Conservation (phyloP, 1,140 invertebrate species). For the Leptoteleia sp. region DNA sequence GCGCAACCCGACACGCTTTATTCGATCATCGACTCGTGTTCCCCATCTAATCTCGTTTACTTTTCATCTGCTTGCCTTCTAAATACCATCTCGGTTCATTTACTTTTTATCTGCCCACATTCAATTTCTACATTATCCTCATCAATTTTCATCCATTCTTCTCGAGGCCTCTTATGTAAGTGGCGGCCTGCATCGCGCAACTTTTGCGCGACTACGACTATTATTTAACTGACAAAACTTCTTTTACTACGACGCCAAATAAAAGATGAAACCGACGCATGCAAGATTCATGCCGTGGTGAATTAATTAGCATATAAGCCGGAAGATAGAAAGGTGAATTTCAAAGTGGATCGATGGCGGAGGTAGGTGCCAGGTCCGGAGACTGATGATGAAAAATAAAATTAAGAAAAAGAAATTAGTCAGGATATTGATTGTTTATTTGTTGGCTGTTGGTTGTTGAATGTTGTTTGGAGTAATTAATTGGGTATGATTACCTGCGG, state of each 20-base stretch:
- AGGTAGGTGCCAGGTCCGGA: too few relatives aligned
- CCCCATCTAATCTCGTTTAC: constrained; percentile 44
- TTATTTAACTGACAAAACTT: constrained; percentile 32
- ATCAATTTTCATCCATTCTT: constrained; percentile 60
- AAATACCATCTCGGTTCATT: constrained; percentile 46
- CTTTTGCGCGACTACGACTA: constrained; percentile 27
- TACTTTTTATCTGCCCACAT: constrained; percentile 50
- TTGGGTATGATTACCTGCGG: too few relatives aligned
- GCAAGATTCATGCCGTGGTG: constrained; percentile 9
- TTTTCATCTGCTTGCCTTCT: constrained; percentile 42
- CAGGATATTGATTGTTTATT: too few relatives aligned
- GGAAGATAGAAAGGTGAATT: too few relatives aligned
- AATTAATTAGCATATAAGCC: too few relatives aligned
- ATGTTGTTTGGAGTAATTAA: too few relatives aligned
- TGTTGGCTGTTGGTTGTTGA: too few relatives aligned
- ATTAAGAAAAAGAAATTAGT: too few relatives aligned
- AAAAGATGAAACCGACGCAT: constrained; percentile 4
- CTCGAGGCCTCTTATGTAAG: constrained; percentile 39
- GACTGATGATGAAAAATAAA: too few relatives aligned
- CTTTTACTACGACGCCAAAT: constrained; percentile 3
- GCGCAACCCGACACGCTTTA: constrained; percentile 27
- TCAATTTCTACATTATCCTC: constrained; percentile 55
- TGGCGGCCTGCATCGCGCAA: constrained; percentile 21
- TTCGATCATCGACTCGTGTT: constrained; percentile 22
- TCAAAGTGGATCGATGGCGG: too few relatives aligned